These are phyloP conservation scores for Piscicola geometra DNA, from an alignment of 2,888 invertebrate species.

Conservation along the genomic window DNA sequence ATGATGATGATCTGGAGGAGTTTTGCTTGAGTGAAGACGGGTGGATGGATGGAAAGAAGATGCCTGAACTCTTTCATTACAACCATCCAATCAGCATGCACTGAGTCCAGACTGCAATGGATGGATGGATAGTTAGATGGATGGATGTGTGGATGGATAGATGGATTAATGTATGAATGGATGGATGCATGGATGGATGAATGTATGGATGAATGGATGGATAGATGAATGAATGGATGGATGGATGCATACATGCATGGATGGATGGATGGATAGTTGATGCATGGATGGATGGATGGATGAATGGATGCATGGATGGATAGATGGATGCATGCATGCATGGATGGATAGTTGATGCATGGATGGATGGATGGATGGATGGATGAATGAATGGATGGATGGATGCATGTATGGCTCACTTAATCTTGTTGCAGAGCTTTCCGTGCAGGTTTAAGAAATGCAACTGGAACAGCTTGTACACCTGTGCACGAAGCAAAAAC, in stretches of 20 bases:
- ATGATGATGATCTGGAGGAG: background rate
- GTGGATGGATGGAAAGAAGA: no score
- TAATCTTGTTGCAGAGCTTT: constrained; percentile 5
- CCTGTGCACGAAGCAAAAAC: background rate
- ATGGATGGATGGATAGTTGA: background rate
- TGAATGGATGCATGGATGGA: background rate
- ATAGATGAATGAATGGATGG: constrained; percentile 19
- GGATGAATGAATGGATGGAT: no score
- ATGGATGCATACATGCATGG: background rate
- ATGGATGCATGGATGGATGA: background rate
- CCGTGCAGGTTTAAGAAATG: constrained; percentile 13
- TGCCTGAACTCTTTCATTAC: no score
- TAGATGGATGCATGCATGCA: background rate
- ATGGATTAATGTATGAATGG: no score
- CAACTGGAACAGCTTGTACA: background rate
- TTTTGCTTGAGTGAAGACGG: background rate
- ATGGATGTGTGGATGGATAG: no score
- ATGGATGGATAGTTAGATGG: no score
- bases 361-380: no score
- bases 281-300: background rate
- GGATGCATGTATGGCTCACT: no score
- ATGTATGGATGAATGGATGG: constrained; percentile 7
- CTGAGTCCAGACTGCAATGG: no score
- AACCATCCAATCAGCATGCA: no score
- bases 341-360: no score